These are phyloP conservation scores for Dasyprocta punctata DNA, from an alignment of 2,113 vertebrate species.

Conservation along the genomic window DNA sequence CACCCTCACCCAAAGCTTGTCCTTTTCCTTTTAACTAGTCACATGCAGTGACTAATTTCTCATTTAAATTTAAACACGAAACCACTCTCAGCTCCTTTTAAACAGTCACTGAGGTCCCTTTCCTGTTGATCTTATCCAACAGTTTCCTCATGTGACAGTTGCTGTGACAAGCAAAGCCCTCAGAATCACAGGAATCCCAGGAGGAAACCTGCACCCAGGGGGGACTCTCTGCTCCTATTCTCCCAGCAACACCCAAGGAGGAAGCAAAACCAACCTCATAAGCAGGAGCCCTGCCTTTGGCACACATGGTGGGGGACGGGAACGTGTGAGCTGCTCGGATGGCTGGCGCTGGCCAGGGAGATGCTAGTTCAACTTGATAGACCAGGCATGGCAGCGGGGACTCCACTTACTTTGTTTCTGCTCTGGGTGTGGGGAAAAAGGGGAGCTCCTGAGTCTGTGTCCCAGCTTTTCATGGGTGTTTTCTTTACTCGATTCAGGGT, in stretches of 20 bases:
- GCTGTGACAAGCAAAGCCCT: constrained; percentile 40
- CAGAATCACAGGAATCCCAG: constrained; percentile 82
- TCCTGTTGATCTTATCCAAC: constrained; percentile 80
- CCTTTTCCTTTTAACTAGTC: background rate
- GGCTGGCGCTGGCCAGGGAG: background rate
- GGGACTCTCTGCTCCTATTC: background rate
- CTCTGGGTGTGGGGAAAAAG: background rate
- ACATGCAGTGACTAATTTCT: constrained; percentile 17
- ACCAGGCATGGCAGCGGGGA: accelerated
- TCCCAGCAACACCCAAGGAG: background rate
- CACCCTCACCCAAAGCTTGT: background rate
- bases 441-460: background rate
- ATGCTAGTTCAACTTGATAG: background rate
- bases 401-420: background rate
- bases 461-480: background rate
- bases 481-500: background rate
- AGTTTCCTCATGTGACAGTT: constrained; percentile 82
- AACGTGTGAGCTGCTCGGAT: too few species aligned
- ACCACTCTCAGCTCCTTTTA: background rate
- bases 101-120: constrained; percentile 4
- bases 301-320: accelerated
- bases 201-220: constrained; percentile 70
- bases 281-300: background rate
- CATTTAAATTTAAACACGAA: constrained; percentile 49
- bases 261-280: background rate